Evolutionary conservation across 1,140 invertebrate species (phyloP).

Genomic region (Philaenus spumarius): DNA sequence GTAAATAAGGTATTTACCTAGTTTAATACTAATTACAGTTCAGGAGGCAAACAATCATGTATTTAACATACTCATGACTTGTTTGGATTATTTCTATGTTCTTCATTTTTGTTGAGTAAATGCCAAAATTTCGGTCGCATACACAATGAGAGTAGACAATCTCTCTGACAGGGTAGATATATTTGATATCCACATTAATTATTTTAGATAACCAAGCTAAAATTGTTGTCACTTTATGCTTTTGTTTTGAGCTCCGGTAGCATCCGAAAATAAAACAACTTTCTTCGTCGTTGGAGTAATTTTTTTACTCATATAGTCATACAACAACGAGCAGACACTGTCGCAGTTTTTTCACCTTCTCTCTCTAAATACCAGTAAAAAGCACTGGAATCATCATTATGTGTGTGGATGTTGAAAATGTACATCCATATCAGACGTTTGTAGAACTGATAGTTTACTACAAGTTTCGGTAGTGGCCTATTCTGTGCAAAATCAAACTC

Average conservation of each 20-base stretch:
- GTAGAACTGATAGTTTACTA: conserved; percentile 10
- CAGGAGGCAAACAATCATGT: too few relatives aligned
- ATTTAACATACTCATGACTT: too few relatives aligned
- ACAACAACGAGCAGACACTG: conserved; percentile 12
- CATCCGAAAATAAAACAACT: conserved; percentile 1
- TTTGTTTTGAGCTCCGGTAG: conserved; percentile 8
- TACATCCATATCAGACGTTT: conserved; percentile 16
- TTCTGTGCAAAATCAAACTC: conserved; percentile 23
- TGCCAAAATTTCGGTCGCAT: too few relatives aligned
- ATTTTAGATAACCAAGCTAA: conserved; percentile 3
- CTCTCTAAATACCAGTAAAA: too few relatives aligned
- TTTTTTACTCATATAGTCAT: conserved; percentile 4
- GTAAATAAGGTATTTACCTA: too few relatives aligned
- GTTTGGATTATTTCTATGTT: too few relatives aligned
- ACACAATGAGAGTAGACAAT: conserved; percentile 3
- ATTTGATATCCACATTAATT: neutral
- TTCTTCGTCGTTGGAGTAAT: neutral
- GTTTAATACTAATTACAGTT: too few relatives aligned
- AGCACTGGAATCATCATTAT: neutral
- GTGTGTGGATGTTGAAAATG: conserved; percentile 13
- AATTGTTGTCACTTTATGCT: conserved; percentile 3
- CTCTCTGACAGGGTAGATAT: neutral
- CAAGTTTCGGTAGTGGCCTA: too few relatives aligned
- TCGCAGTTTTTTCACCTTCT: conserved; percentile 10
- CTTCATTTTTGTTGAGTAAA: too few relatives aligned